Conservation (phyloP, 2,797 vertebrate genomes). For the Lateolabrax maculatus region DNA sequence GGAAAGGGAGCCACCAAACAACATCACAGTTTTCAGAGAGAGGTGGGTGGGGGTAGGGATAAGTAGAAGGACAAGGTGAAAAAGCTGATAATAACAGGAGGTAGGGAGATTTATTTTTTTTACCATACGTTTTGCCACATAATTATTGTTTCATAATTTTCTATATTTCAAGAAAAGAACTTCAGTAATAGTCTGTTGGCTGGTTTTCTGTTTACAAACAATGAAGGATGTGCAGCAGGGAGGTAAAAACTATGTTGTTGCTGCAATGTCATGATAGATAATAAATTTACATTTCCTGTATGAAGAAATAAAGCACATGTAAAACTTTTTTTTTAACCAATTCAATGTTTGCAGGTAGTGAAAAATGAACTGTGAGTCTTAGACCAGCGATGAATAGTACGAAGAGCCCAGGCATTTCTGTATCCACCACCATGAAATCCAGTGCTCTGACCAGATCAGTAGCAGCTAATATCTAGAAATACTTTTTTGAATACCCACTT, state of each 20-base stretch:
- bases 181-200: not conserved
- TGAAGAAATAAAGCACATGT: too few relatives aligned
- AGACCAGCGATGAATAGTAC: not conserved
- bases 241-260: not conserved
- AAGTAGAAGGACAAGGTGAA: not conserved
- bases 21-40: slow-evolving; percentile 3
- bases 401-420: too few relatives aligned
- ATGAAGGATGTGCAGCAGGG: not conserved
- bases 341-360: too few relatives aligned
- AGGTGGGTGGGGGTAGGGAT: not conserved
- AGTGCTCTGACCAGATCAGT: not conserved
- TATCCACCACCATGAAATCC: too few relatives aligned
- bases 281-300: too few relatives aligned
- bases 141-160: not conserved
- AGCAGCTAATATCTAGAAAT: too few relatives aligned
- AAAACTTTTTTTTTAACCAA: too few relatives aligned
- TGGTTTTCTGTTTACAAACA: not conserved
- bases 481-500: too few relatives aligned
- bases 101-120: too few relatives aligned
- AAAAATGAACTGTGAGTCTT: not conserved
- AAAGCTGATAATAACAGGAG: not conserved
- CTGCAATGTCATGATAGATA: too few relatives aligned
- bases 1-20: slow-evolving; percentile 44
- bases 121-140: not conserved
- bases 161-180: not conserved